Evolutionary conservation across 2,113 vertebrate genomes (phyloP), one percentile per base, ranked within the genome.

Genomic region (Zapornia atra): DNA sequence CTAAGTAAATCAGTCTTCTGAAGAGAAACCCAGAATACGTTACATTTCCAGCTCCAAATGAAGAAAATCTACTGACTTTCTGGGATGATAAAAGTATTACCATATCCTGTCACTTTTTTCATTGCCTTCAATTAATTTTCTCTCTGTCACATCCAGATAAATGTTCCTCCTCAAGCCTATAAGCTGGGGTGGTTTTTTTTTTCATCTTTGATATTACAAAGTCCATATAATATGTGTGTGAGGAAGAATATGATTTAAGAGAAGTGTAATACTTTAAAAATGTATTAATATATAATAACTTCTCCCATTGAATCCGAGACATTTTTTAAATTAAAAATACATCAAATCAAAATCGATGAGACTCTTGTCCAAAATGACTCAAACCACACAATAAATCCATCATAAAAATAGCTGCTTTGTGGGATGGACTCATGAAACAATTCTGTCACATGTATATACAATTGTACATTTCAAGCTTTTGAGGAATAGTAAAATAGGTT

Each of bases 111-210:
- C 92, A 84, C 16, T 92, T 92, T 40, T 53, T 84, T 71, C 10
- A 2, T 33, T 60, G 82, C 77, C n/a, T 92, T 86, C 94, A 82
- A 88, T 93, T 94, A 95, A 71, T 96, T 95, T 93, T 86, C 79
- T 72, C 79, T 84, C 88, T 91, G 94, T 72, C 94, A 94, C 59
- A 93, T 79, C 80, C 92, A 96, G 96, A 96, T 95, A 92, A 96
- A 95, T 80, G 64, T 80, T 66, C 90, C 80, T 88, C 42, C 64
- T 95, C 85, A 71, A 81, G 72, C 66, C 65, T 82, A 44, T 65
- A 78, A 72, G 80, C 86, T 88, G 44, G 48, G 48, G 4, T n/a
- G n/a, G n/a, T 6, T 42, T 14, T 68, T 96, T 91, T 96, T 91
- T 76, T 93, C 90, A 95, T 92, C 81, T 94, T 57, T 89, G 57